These are phyloP conservation scores for Semibalanus balanoides DNA, from an alignment of 1,140 invertebrate genomes.

Conservation along the genomic window DNA sequence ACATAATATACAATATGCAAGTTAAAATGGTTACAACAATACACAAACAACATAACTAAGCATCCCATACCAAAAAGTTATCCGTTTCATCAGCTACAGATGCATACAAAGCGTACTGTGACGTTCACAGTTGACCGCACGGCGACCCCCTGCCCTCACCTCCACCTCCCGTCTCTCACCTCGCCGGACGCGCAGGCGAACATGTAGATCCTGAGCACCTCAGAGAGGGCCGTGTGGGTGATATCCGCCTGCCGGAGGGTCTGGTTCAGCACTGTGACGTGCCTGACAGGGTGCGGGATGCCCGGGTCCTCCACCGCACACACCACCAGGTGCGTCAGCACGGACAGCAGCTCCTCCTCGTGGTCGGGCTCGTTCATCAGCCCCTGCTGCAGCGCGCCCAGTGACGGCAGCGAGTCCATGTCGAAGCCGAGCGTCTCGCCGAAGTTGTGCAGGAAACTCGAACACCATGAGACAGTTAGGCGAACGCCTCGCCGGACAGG, in stretches of 20 bases:
- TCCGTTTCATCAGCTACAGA: too few species aligned
- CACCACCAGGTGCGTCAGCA: conserved; percentile 75
- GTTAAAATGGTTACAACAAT: too few species aligned
- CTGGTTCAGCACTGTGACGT: conserved; percentile 75
- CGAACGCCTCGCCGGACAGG: conserved; percentile 70
- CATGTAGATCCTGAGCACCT: conserved; percentile 76
- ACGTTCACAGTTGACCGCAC: too few species aligned
- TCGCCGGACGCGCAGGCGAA: conserved; percentile 72
- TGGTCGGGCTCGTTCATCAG: conserved; percentile 66
- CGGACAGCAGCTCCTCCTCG: conserved; percentile 71
- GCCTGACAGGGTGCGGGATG: conserved; percentile 69
- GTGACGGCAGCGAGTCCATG: conserved; percentile 67
- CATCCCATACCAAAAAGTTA: too few species aligned
- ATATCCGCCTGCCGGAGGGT: conserved; percentile 82
- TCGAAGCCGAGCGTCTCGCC: conserved; percentile 84
- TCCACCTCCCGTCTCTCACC: too few species aligned
- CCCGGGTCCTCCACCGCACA: conserved; percentile 90
- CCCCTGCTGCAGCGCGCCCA: conserved; percentile 72
- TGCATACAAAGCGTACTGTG: too few species aligned
- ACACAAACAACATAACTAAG: too few species aligned
- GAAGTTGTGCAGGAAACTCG: conserved; percentile 91
- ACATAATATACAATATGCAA: too few species aligned
- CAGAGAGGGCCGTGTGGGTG: conserved; percentile 77
- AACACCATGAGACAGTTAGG: conserved; percentile 83
- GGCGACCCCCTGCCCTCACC: too few species aligned